Percentiles rank a stretch among this genome's conserved stretches.
These are phyloP conservation scores for Myxocyprinus asiaticus DNA, from an alignment of 2,113 vertebrate species.

Conservation along the genomic window DNA sequence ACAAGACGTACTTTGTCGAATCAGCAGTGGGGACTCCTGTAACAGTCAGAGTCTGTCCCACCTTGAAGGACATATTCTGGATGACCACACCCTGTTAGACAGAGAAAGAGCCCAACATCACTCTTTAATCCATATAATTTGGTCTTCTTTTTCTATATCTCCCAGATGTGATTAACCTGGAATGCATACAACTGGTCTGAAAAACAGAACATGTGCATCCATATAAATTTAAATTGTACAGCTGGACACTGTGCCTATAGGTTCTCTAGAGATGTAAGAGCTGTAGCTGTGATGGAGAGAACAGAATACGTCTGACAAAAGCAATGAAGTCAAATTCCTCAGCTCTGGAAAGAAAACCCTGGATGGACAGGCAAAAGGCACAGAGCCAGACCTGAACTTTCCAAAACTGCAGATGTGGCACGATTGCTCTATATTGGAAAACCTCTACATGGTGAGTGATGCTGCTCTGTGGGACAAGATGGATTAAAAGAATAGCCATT, in stretches of 20 bases:
- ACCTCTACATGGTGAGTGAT: not conserved
- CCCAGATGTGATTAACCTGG: not conserved
- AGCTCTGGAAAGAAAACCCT: constrained; percentile 5
- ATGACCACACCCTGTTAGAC: constrained; percentile 65
- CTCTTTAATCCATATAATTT: not conserved
- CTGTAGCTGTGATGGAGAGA: constrained; percentile 15
- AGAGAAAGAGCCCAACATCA: not conserved
- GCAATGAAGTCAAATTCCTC: constrained; percentile 46
- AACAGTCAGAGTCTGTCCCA: constrained; percentile 72
- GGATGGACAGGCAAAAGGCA: not conserved
- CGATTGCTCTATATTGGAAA: not conserved
- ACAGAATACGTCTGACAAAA: not conserved
- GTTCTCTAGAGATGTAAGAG: not conserved
- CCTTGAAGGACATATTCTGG: constrained; percentile 78
- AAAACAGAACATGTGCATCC: constrained; percentile 64
- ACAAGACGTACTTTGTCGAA: constrained; percentile 66
- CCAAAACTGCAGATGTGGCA: constrained; percentile 46
- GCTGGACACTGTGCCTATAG: constrained; percentile 19
- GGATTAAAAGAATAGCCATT: not conserved
- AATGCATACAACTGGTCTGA: constrained; percentile 22
- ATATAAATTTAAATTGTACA: constrained; percentile 44
- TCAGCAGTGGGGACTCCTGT: constrained; percentile 65
- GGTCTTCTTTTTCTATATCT: not conserved
- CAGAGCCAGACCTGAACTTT: too few species aligned
- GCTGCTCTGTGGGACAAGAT: not conserved